Conservation (phyloP, 1,140 invertebrate genomes). For the Drosophila guanche region DNA sequence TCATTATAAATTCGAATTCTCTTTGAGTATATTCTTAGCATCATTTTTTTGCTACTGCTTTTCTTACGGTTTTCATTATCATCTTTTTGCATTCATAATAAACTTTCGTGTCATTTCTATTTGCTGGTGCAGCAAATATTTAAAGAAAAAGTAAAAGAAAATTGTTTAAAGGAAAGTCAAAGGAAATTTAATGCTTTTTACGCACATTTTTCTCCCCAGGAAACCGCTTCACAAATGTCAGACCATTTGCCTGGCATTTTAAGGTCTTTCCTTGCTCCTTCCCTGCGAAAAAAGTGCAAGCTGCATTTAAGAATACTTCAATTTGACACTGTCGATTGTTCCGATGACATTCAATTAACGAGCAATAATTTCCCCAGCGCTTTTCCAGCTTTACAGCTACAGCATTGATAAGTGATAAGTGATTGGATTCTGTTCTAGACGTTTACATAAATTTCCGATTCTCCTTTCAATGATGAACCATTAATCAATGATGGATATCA, state of each 20-base stretch:
- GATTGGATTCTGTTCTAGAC: slow-evolving; percentile 40
- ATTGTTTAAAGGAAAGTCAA: not conserved
- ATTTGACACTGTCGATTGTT: slow-evolving; percentile 34
- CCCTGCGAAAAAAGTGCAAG: slow-evolving; percentile 7
- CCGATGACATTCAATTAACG: slow-evolving; percentile 48
- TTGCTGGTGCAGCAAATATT: slow-evolving; percentile 30
- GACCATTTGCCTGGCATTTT: slow-evolving; percentile 6
- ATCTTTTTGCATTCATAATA: slow-evolving; percentile 11
- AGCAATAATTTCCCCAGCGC: slow-evolving; percentile 1
- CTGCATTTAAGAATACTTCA: slow-evolving; percentile 44
- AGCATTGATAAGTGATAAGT: slow-evolving; percentile 29
- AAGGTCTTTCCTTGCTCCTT: not conserved
- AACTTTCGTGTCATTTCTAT: slow-evolving; percentile 34
- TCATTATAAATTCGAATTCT: too few relatives aligned
- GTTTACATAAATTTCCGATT: not conserved
- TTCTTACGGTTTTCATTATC: not conserved
- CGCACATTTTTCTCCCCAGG: slow-evolving; percentile 59
- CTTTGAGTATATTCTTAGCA: too few relatives aligned
- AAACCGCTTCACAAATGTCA: not conserved
- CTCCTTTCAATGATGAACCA: slow-evolving; percentile 20
- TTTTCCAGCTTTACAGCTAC: slow-evolving; percentile 12
- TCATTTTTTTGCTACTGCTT: not conserved
- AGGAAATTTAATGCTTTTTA: slow-evolving; percentile 68
- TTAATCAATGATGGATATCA: slow-evolving; percentile 30
- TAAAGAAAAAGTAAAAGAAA: slow-evolving; percentile 6